Conservation (phyloP, 1,140 invertebrate genomes). For the Melanaphis sacchari region DNA sequence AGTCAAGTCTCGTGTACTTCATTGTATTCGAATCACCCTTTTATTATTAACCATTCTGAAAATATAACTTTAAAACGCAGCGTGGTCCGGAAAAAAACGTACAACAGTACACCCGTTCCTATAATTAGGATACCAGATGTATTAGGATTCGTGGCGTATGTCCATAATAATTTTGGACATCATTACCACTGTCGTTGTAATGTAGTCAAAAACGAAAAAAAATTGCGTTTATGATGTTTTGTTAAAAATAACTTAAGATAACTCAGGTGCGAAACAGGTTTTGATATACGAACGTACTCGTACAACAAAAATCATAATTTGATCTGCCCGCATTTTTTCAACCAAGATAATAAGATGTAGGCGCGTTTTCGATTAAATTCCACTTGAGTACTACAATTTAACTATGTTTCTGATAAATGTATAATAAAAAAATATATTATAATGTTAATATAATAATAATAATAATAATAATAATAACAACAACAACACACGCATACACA, state of each 20-base stretch:
- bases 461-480: not conserved
- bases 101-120: not conserved
- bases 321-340: not conserved
- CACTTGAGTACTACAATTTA: not conserved
- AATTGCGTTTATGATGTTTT: not conserved
- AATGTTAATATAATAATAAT: too few relatives aligned
- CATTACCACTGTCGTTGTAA: not conserved
- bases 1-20: too few relatives aligned
- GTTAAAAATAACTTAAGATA: not conserved
- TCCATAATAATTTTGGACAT: not conserved
- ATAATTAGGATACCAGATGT: not conserved
- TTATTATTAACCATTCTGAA: too few relatives aligned
- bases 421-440: too few relatives aligned
- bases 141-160: too few relatives aligned
- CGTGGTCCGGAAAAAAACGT: not conserved
- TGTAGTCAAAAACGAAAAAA: not conserved
- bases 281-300: not conserved
- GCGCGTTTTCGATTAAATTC: not conserved
- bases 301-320: constrained; percentile 8
- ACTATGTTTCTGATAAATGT: not conserved
- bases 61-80: not conserved
- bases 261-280: not conserved
- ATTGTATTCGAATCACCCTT: too few relatives aligned
- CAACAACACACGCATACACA: too few relatives aligned
- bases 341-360: not conserved